phyloP scores from a whole-genome alignment of 2,888 invertebrate species.

The Tinea pellionella region DNA sequence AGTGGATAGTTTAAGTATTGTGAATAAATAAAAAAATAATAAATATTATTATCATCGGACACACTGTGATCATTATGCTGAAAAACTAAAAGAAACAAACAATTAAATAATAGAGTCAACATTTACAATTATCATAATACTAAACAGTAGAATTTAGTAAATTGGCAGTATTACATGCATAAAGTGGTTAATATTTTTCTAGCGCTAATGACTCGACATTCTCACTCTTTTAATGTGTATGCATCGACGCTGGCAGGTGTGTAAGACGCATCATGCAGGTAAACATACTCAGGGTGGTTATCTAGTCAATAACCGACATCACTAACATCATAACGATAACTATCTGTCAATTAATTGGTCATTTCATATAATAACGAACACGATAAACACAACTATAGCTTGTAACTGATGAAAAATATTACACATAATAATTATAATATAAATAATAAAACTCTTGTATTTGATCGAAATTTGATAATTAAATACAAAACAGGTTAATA shows the following conservation, averaged over 20 bases:
- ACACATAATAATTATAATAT: neutral
- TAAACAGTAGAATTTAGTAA: neutral
- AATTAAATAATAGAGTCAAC: too few relatives aligned
- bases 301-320: conserved; percentile 6
- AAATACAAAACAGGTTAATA: neutral
- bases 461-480: neutral
- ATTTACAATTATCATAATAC: neutral
- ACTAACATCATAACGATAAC: neutral
- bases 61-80: too few relatives aligned
- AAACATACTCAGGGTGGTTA: conserved; percentile 7
- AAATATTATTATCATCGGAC: too few relatives aligned
- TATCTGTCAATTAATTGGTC: conserved; percentile 8
- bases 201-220: conserved; percentile 6
- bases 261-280: neutral
- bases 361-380: neutral
- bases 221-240: neutral
- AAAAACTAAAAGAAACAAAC: too few relatives aligned
- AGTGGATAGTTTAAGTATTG: too few relatives aligned
- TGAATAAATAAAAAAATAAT: too few relatives aligned
- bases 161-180: neutral
- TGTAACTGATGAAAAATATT: neutral
- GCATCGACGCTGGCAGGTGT: conserved; percentile 2
- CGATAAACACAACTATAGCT: neutral
- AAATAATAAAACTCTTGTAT: neutral
- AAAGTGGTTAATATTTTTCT: neutral